Conservation (phyloP, 1,140 invertebrate genomes). For the Pseudachorutes palmiensis region DNA sequence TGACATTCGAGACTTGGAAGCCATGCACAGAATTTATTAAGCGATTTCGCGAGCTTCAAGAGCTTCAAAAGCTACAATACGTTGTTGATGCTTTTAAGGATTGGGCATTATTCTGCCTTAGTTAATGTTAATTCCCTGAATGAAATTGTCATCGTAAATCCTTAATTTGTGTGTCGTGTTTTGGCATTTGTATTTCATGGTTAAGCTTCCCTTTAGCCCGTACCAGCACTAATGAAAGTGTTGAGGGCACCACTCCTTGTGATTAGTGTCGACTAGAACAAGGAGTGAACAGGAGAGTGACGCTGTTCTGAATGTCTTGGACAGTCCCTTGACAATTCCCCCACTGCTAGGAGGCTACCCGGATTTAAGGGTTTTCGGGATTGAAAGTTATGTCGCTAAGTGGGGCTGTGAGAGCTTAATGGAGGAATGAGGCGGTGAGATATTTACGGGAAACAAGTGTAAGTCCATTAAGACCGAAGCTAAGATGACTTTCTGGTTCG, state of each 20-base stretch:
- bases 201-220: too few relatives aligned
- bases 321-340: not conserved
- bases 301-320: not conserved
- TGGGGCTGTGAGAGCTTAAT: not conserved
- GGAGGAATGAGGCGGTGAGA: slow-evolving; percentile 19
- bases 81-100: too few relatives aligned
- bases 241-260: too few relatives aligned
- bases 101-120: too few relatives aligned
- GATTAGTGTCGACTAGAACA: slow-evolving; percentile 10
- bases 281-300: not conserved
- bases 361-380: not conserved
- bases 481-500: not conserved
- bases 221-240: too few relatives aligned
- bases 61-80: too few relatives aligned
- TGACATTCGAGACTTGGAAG: too few relatives aligned
- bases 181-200: not conserved
- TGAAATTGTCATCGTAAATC: too few relatives aligned
- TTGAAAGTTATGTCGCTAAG: not conserved
- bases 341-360: not conserved
- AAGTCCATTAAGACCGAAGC: slow-evolving; percentile 14
- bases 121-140: too few relatives aligned
- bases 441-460: slow-evolving; percentile 23
- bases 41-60: too few relatives aligned
- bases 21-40: too few relatives aligned
- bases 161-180: too few relatives aligned